These are phyloP conservation scores for Natrix natrix DNA, from an alignment of 2,797 vertebrate genomes.

Conservation along the genomic window DNA sequence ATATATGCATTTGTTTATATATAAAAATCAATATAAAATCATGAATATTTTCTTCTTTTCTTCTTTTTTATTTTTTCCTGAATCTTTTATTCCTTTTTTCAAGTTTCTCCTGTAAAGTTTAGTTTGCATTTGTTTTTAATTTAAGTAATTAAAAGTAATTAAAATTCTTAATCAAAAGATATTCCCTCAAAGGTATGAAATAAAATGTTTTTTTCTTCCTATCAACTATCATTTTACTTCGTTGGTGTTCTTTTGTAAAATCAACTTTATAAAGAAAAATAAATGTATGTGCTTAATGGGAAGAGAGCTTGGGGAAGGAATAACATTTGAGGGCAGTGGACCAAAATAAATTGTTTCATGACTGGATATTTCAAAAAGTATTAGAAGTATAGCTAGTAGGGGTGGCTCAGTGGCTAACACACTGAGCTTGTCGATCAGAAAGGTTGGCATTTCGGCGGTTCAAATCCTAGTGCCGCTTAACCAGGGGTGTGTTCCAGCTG, in stretches of 20 bases:
- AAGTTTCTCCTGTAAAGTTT: not conserved
- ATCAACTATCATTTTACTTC: not conserved
- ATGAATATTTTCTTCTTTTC: not conserved
- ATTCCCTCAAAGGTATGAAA: not conserved
- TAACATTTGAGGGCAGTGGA: not conserved
- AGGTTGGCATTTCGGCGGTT: too few species aligned
- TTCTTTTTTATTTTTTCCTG: not conserved
- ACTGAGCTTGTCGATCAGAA: too few species aligned
- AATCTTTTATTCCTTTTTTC: not conserved
- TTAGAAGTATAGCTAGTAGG: not conserved
- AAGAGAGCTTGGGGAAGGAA: not conserved
- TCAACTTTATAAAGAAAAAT: not conserved
- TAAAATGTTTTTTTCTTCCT: not conserved
- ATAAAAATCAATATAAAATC: too few species aligned
- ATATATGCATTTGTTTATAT: too few species aligned
- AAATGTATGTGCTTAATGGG: not conserved
- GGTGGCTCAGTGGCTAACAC: too few species aligned
- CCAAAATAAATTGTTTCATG: not conserved
- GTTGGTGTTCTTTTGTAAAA: not conserved
- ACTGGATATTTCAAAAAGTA: not conserved
- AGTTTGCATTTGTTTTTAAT: not conserved
- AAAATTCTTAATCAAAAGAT: not conserved
- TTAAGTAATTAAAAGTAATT: not conserved
- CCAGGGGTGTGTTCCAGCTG: too few species aligned
- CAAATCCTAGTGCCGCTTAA: too few species aligned